Conservation (phyloP, 2,797 vertebrate species). For the Ctenochaetus hawaiiensis region DNA sequence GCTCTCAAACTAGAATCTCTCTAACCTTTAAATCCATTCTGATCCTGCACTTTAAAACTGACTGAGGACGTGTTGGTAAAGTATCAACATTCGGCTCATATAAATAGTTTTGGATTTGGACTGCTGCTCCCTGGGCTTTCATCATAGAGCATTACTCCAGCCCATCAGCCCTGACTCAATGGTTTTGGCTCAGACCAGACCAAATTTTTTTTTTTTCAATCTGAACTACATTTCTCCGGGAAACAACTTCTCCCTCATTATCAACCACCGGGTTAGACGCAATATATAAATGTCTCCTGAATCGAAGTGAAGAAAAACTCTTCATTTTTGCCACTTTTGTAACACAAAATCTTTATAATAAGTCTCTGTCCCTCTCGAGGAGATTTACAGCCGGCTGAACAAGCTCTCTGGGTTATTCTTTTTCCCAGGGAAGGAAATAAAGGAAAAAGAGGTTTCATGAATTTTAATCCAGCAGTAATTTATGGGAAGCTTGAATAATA, state of each 20-base stretch:
- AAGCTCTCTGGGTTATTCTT: constrained; percentile 65
- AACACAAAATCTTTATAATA: constrained; percentile 74
- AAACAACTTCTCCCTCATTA: constrained; percentile 59
- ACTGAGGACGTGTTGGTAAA: constrained; percentile 58
- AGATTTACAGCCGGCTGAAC: constrained; percentile 80
- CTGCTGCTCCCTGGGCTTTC: constrained; percentile 51
- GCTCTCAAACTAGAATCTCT: constrained; percentile 8
- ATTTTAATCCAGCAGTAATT: constrained; percentile 86
- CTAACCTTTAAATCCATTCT: constrained; percentile 17
- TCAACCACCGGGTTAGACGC: constrained; percentile 44
- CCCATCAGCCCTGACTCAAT: constrained; percentile 64
- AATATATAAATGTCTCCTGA: constrained; percentile 53
- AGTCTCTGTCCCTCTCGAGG: constrained; percentile 57
- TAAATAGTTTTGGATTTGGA: constrained; percentile 73
- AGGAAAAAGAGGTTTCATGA: constrained; percentile 82
- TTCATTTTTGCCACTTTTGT: constrained; percentile 64
- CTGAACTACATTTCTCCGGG: constrained; percentile 40
- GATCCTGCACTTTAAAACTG: constrained; percentile 27
- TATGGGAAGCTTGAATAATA: constrained; percentile 84
- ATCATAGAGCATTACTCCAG: constrained; percentile 53
- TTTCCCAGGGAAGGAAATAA: constrained; percentile 75
- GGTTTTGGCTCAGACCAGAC: constrained; percentile 57
- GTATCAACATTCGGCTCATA: constrained; percentile 64
- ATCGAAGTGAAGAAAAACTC: constrained; percentile 48
- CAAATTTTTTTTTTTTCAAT: constrained; percentile 47